A percentile compares a stretch with the other conserved stretches of the same genome.
Conservation (phyloP, 2,888 invertebrate species). For the Nemotelus pantherinus region DNA sequence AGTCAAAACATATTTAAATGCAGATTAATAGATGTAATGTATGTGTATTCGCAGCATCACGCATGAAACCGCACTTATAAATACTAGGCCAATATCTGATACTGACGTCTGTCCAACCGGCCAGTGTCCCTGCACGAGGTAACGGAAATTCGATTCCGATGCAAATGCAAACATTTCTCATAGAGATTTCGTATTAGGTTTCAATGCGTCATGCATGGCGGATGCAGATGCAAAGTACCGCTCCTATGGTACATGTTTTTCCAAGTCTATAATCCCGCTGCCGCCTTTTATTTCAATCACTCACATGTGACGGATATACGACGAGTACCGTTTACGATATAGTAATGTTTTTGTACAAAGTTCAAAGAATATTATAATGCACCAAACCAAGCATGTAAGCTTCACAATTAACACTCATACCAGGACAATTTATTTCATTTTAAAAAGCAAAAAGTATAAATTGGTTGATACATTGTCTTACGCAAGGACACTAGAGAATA, state of each 20-base stretch:
- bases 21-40: conserved; percentile 35
- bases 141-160: conserved; percentile 6
- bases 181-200: conserved; percentile 18
- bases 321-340: neutral
- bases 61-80: conserved; percentile 21
- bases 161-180: conserved; percentile 27
- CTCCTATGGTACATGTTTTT: neutral
- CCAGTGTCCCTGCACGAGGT: conserved; percentile 6
- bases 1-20: conserved; percentile 32
- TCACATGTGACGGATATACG: conserved; percentile 22
- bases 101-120: neutral
- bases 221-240: conserved; percentile 33
- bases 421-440: no score
- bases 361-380: no score
- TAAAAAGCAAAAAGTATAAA: no score
- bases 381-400: no score
- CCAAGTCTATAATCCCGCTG: conserved; percentile 1
- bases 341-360: no score
- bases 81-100: neutral
- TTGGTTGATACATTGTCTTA: no score
- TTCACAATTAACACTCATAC: no score
- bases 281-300: conserved; percentile 36
- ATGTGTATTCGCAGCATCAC: conserved; percentile 2
- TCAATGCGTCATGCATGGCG: conserved; percentile 3
- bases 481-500: no score